Conservation (phyloP, 2,888 invertebrate genomes). For the Tiphia femorata region DNA sequence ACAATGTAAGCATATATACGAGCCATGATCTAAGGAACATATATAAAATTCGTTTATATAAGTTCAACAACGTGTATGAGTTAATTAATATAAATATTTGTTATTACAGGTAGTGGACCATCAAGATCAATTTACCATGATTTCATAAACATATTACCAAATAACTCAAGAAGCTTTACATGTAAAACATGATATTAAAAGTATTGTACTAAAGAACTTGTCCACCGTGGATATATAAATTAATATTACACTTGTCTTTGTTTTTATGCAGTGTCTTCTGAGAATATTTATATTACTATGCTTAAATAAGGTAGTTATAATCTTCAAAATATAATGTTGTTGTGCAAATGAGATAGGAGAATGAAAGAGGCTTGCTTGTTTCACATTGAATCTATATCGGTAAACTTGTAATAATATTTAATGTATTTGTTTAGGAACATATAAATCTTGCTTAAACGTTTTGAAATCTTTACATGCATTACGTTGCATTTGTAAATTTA, state of each 20-base stretch:
- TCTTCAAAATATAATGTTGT: slow-evolving; percentile 52
- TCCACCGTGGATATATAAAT: slow-evolving; percentile 44
- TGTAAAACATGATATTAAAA: slow-evolving; percentile 46
- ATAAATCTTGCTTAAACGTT: slow-evolving; percentile 29
- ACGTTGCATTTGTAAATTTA: slow-evolving; percentile 61
- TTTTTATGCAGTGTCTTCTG: slow-evolving; percentile 45
- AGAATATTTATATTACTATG: slow-evolving; percentile 40
- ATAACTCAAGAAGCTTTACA: slow-evolving; percentile 52
- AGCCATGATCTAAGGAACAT: too few species aligned
- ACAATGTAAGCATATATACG: too few species aligned
- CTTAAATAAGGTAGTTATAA: slow-evolving; percentile 47
- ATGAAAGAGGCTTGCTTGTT: slow-evolving; percentile 50
- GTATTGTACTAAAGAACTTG: slow-evolving; percentile 39
- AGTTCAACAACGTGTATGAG: too few species aligned
- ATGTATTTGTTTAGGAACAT: slow-evolving; percentile 24
- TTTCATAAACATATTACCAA: slow-evolving; percentile 45
- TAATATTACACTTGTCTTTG: slow-evolving; percentile 52
- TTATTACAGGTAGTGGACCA: slow-evolving; percentile 53
- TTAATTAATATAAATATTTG: slow-evolving; percentile 1
- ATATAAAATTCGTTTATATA: too few species aligned
- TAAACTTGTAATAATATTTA: slow-evolving; percentile 26
- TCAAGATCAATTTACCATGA: slow-evolving; percentile 36
- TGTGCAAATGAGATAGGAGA: slow-evolving; percentile 45
- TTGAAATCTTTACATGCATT: slow-evolving; percentile 47
- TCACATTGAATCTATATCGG: slow-evolving; percentile 39